Percentiles rank a stretch among this genome's conserved stretches.
Conservation (phyloP, 2,113 vertebrate species). For the Amia ocellicauda region DNA sequence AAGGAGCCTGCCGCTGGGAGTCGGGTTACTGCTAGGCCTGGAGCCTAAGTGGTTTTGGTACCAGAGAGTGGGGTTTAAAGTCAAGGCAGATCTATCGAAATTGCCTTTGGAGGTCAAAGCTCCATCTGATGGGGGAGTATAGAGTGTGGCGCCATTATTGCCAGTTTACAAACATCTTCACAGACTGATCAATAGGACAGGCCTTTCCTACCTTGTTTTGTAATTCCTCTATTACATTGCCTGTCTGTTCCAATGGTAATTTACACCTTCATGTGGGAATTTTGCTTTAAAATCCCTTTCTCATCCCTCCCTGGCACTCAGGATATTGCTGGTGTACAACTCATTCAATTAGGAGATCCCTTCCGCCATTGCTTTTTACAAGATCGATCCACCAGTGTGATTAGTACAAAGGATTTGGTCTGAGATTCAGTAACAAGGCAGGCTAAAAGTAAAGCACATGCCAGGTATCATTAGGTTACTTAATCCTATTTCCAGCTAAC, state of each 20-base stretch:
- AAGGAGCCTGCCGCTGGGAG: conserved; percentile 35
- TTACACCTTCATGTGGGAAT: conserved; percentile 50
- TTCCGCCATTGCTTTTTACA: conserved; percentile 24
- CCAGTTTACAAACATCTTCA: conserved; percentile 67
- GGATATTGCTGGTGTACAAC: conserved; percentile 39
- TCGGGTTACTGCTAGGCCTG: conserved; percentile 52
- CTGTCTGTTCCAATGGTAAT: conserved; percentile 53
- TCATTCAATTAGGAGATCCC: conserved; percentile 41
- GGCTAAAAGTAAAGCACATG: background rate
- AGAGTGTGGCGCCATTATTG: conserved; percentile 50
- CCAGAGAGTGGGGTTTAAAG: conserved; percentile 36
- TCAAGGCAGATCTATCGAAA: conserved; percentile 58
- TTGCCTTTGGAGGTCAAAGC: conserved; percentile 45
- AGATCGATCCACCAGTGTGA: conserved; percentile 32
- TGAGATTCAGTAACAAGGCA: background rate
- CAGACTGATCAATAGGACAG: conserved; percentile 49
- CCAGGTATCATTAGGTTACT: background rate
- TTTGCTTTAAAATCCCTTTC: conserved; percentile 19
- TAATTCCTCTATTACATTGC: conserved; percentile 49
- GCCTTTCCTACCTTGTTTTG: conserved; percentile 32
- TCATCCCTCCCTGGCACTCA: conserved; percentile 26
- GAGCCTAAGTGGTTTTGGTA: conserved; percentile 32
- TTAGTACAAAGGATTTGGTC: conserved; percentile 9
- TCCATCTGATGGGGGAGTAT: conserved; percentile 30
- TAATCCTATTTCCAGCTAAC: background rate